Conservation (phyloP, 2,113 vertebrate species). For the Crotalus tigris region DNA sequence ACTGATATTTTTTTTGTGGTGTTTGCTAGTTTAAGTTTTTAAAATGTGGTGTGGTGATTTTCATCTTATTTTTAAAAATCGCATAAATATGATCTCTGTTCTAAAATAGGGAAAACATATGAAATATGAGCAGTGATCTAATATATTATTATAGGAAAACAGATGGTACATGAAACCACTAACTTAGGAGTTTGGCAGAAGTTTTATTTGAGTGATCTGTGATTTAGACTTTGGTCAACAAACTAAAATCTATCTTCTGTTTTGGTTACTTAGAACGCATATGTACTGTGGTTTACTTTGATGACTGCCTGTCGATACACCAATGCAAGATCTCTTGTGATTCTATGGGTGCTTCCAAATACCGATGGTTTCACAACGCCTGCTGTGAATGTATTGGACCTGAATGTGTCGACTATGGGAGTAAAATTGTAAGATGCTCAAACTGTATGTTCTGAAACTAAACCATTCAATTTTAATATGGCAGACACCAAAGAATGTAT, state of each 20-base stretch:
- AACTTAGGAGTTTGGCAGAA: not conserved
- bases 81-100: not conserved
- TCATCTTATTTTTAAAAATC: not conserved
- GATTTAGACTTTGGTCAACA: conserved; percentile 14
- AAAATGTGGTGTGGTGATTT: not conserved
- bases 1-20: not conserved
- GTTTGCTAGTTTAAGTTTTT: not conserved
- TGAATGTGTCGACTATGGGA: conserved; percentile 96
- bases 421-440: conserved; percentile 94
- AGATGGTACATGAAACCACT: not conserved
- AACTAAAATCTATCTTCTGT: conserved; percentile 6
- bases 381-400: conserved; percentile 98
- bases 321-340: conserved; percentile 98
- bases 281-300: conserved; percentile 98
- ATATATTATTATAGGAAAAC: not conserved
- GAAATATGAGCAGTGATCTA: not conserved
- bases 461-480: not conserved
- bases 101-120: not conserved
- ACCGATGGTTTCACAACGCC: conserved; percentile 98
- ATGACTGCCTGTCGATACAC: conserved; percentile 97
- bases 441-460: conserved; percentile 92
- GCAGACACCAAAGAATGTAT: conserved; percentile 46
- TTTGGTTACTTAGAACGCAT: conserved; percentile 78
- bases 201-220: not conserved
- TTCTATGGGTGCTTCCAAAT: conserved; percentile 98